These are phyloP conservation scores for Zaprionus taronus DNA, from an alignment of 1,140 invertebrate genomes.

Conservation along the genomic window DNA sequence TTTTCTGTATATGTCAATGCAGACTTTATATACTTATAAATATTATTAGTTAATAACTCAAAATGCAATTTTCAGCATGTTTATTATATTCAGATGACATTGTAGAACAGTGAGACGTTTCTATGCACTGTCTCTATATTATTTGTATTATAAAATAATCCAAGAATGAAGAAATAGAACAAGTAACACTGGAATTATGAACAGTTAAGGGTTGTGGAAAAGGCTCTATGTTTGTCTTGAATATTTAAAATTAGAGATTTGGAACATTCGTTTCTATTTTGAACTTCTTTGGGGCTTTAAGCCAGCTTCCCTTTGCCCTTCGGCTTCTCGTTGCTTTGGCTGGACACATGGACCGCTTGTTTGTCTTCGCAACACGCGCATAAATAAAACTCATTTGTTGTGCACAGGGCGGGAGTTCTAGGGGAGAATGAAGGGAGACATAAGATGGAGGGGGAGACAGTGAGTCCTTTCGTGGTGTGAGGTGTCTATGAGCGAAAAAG, in stretches of 20 bases:
- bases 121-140: neutral
- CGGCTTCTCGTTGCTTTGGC: neutral
- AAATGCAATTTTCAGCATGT: too few species aligned
- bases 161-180: neutral
- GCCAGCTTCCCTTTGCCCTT: constrained; percentile 8
- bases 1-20: too few species aligned
- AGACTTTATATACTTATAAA: too few species aligned
- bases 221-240: neutral
- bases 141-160: neutral
- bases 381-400: constrained; percentile 74
- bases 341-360: constrained; percentile 38
- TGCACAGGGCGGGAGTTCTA: neutral
- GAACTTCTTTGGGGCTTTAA: constrained; percentile 25
- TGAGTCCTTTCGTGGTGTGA: neutral
- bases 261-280: neutral
- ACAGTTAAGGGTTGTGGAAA: neutral
- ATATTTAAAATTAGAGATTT: constrained; percentile 8
- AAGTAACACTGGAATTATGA: neutral
- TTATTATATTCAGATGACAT: too few species aligned
- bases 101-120: neutral
- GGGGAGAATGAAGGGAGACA: neutral
- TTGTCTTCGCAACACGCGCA: constrained; percentile 68
- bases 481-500: constrained; percentile 53
- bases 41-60: too few species aligned
- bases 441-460: neutral